Evolutionary conservation across 2,797 vertebrate genomes (phyloP).

Genomic region (Hydrolagus colliei): DNA sequence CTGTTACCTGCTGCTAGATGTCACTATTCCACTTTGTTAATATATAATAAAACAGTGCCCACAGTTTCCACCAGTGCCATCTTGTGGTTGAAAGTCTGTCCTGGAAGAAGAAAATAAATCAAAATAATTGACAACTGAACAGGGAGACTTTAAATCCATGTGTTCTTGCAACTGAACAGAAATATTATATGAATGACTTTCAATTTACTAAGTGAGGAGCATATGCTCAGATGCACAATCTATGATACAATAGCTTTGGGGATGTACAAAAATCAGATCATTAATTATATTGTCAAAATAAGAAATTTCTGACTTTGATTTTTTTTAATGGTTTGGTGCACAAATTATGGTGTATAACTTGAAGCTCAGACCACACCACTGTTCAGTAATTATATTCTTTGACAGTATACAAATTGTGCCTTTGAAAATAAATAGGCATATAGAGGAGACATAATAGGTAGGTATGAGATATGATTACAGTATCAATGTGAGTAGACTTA

Average conservation of each 20-base stretch:
- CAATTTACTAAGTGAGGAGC: not conserved
- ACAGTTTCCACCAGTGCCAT: not conserved
- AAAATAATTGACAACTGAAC: not conserved
- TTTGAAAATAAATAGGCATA: no score
- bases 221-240: not conserved
- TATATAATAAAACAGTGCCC: not conserved
- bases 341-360: not conserved
- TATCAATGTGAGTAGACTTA: not conserved
- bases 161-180: constrained; percentile 5
- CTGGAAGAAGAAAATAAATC: not conserved
- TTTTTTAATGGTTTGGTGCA: not conserved
- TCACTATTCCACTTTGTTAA: not conserved
- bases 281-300: not conserved
- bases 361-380: not conserved
- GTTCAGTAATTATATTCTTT: not conserved
- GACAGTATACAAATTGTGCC: not conserved
- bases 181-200: not conserved
- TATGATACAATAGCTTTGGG: not conserved
- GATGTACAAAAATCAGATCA: not conserved
- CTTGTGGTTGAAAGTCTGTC: not conserved
- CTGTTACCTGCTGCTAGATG: not conserved
- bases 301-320: constrained; percentile 6
- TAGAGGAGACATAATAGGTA: not conserved
- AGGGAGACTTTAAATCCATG: not conserved
- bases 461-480: not conserved